These are phyloP conservation scores for Atta texana DNA, from an alignment of 1,140 invertebrate genomes.

Conservation along the genomic window DNA sequence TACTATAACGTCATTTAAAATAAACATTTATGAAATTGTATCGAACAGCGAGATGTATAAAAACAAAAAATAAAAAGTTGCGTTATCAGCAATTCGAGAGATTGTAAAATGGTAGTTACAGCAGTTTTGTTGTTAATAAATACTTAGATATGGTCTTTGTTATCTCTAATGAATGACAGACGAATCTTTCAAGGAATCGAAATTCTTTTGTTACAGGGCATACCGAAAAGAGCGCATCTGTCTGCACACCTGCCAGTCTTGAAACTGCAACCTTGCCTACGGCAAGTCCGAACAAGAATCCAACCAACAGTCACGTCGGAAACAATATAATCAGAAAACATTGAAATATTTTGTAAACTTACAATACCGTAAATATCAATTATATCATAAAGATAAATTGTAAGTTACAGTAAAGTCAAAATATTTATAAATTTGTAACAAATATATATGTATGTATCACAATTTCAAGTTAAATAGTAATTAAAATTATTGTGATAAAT, in stretches of 20 bases:
- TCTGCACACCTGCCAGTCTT: slow-evolving; percentile 49
- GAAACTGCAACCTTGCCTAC: slow-evolving; percentile 9
- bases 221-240: slow-evolving; percentile 53
- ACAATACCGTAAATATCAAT: background rate
- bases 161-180: background rate
- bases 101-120: background rate
- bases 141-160: background rate
- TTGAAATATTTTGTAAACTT: background rate
- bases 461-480: too few species aligned
- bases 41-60: background rate
- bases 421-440: too few species aligned
- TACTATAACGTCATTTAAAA: background rate
- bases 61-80: background rate
- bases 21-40: background rate
- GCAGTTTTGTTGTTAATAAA: background rate
- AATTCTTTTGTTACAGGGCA: slow-evolving; percentile 18
- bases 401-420: too few species aligned
- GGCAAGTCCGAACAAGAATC: background rate
- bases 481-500: too few species aligned
- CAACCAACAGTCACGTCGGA: background rate
- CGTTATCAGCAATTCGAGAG: background rate
- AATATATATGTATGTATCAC: too few species aligned
- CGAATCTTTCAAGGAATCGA: background rate
- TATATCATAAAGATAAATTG: background rate
- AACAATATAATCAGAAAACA: background rate